A percentile compares a stretch with the other conserved stretches of the same genome.
These are phyloP conservation scores for Rhynchonycteris naso DNA, from an alignment of 2,797 vertebrate genomes.

Conservation along the genomic window DNA sequence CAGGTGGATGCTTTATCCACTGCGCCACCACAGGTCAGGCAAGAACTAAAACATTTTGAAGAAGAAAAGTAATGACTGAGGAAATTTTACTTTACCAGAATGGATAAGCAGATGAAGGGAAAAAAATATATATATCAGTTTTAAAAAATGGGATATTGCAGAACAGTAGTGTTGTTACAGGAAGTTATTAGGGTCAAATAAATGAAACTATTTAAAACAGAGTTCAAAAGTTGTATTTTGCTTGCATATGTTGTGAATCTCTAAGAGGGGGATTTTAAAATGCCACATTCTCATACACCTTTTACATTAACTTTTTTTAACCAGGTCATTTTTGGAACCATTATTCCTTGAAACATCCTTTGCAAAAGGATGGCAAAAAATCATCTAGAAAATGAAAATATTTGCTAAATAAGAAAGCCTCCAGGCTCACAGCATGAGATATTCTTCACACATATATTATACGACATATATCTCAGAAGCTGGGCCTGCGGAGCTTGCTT, in stretches of 20 bases:
- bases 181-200: constrained; percentile 48
- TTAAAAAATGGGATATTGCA: background rate
- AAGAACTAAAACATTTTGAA: constrained; percentile 12
- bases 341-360: constrained; percentile 38
- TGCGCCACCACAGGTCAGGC: too few species aligned
- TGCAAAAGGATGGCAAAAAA: background rate
- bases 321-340: background rate
- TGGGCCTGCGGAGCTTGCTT: background rate
- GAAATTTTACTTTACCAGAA: background rate
- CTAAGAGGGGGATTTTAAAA: background rate
- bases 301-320: background rate
- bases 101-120: background rate
- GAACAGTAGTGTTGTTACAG: background rate
- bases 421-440: background rate
- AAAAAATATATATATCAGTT: background rate
- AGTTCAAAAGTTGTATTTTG: constrained; percentile 41
- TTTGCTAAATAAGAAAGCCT: background rate
- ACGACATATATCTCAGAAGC: background rate
- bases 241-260: background rate
- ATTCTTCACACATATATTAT: background rate
- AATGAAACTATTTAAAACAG: constrained; percentile 36
- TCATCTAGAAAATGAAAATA: background rate
- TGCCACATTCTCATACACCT: background rate
- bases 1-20: too few species aligned
- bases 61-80: background rate